These are phyloP conservation scores for Chorisops tibialis DNA, from an alignment of 2,888 invertebrate species.

Conservation along the genomic window DNA sequence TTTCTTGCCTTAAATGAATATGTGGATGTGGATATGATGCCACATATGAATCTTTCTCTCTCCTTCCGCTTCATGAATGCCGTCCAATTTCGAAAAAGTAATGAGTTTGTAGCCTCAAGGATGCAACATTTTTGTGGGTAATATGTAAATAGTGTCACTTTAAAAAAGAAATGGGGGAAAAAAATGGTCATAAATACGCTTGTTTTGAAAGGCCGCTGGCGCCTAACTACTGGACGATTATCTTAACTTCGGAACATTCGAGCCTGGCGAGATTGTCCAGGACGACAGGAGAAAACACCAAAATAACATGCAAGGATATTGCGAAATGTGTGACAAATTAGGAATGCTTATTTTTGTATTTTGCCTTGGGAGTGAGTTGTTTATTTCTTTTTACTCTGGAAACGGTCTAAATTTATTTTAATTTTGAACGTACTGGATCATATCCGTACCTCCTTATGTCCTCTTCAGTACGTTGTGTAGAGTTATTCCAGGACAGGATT, in stretches of 20 bases:
- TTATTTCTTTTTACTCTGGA: too few relatives aligned
- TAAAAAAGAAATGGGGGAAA: background rate
- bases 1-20: too few relatives aligned
- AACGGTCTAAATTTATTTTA: too few relatives aligned
- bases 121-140: constrained; percentile 26
- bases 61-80: too few relatives aligned
- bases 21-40: too few relatives aligned
- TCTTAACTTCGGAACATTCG: constrained; percentile 14
- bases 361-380: too few relatives aligned
- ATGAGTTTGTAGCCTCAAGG: constrained; percentile 30
- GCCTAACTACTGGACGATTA: constrained; percentile 1
- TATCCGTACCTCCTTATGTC: too few relatives aligned
- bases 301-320: background rate
- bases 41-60: too few relatives aligned
- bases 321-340: background rate
- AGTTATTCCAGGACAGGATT: too few relatives aligned
- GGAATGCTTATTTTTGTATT: background rate
- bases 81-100: constrained; percentile 14
- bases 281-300: background rate
- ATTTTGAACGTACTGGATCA: too few relatives aligned
- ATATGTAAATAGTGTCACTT: constrained; percentile 32
- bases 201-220: constrained; percentile 12
- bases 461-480: too few relatives aligned
- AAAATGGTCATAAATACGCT: constrained; percentile 5
- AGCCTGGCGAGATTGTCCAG: background rate